Evolutionary conservation across 2,113 vertebrate species (phyloP), one percentile per base, ranked within the genome.

Genomic region (Apteryx owenii): DNA sequence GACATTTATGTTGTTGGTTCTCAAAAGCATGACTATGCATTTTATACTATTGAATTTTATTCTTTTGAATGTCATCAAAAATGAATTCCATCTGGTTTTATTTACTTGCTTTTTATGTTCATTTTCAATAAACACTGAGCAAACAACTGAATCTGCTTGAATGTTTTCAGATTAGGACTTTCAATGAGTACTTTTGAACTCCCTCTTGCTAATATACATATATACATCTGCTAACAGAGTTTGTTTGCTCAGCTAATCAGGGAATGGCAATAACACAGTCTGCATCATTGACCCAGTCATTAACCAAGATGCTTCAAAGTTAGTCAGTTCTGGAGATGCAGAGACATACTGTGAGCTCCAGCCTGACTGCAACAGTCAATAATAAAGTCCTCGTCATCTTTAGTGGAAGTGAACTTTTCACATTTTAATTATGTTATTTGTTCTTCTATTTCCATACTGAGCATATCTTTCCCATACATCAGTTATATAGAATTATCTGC

Each of bases 51-150:
- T 53, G 64, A 77, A 89, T 91, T 81, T 76, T 72, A 9, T 89
- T 51, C 10, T 50, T 42, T 9, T 82, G 51, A 85, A 66, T 86
- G 50, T 54, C 38, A 71, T 86, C 3, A 95, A 73, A 93, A 82
- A 72, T 51, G 1, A 93, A 53, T 72, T 84, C 28, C 22, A 64
- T 75, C 86, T 87, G 72, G 31, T 81, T 94, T 89, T 86, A 65
- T 95, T 95, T 94, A 9, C 65, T 90, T 92, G n/a, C 8, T 81
- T 90, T 96, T 93, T 80, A 25, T 69, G 56, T 82, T 89, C 23
- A 8, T 18, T 89, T 87, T 76, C 81, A 84, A 92, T 76, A 89
- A 93, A 79, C 48, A 89, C 61, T 71, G 77, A 92, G 73, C 46
- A 90, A 97, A 92, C 48, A 93, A 79, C 78, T 40, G 8, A 96